Base-by-base conservation (phyloP, 2,797 vertebrate genomes). In the Nannoperca obscura region DNA sequence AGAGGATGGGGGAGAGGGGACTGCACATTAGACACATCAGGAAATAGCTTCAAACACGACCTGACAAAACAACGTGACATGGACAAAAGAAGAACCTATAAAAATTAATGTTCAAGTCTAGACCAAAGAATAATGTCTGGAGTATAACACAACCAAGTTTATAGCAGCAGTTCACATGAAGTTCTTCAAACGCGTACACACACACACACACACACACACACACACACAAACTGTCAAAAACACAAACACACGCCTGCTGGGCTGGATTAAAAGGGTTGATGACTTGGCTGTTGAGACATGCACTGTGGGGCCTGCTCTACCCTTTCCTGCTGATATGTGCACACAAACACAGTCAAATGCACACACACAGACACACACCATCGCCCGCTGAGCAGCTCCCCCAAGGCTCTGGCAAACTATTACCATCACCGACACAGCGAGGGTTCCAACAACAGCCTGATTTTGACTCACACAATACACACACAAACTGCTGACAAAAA, bases 201-300 rank as follows among this genome's bases (percentile, higher is more conserved):
- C 42, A 20, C 67, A 74, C 60, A 78, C 70, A 76, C 64, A 86
- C 66, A 52, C 17, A 30, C 42, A 20, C 67, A 74, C 60, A 78
- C 70, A 76, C 64, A 86, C 66, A 52, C 17, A 30, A 67, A n/a
- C 70, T 77, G 65, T 81, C 81, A 88, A 88, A 87, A 86, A 83
- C 80, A 89, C 77, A 86, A 86, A 86, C 83, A 89, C 80, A 86
- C 83, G 89, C 90, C 90, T 82, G 87, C 89, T 87, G 84, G 83
- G 90, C 83, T 85, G 90, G 88, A 92, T 93, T 91, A 93, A 91
- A 90, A 87, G 79, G 87, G 91, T 74, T 92, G 92, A 94, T 92
- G 93, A 92, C 90, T 92, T 92, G 91, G 89, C 89, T 93, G 88
- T 91, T 91, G 86, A 92, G 91, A 92, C 84, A 83, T 86, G 71